These are phyloP conservation scores for Pomacea maculata DNA, from an alignment of 1,140 invertebrate species.

Conservation along the genomic window DNA sequence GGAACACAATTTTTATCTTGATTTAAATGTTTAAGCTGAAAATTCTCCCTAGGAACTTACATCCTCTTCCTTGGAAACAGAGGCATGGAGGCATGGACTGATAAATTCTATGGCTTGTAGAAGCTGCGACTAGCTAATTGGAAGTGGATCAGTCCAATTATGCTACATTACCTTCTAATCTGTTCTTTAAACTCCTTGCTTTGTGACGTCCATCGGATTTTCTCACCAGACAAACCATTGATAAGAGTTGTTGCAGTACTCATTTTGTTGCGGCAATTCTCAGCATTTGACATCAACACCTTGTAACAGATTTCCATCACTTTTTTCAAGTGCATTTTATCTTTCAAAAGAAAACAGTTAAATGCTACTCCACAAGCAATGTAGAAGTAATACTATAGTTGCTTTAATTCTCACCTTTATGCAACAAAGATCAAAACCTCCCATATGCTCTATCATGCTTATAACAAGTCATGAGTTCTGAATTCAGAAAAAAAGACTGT, in stretches of 20 bases:
- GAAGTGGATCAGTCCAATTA: too few species aligned
- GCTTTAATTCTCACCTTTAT: too few species aligned
- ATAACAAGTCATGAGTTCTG: not conserved
- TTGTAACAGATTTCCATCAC: slow-evolving; percentile 65
- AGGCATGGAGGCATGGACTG: too few species aligned
- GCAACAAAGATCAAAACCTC: too few species aligned
- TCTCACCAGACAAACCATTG: slow-evolving; percentile 92
- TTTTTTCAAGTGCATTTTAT: not conserved
- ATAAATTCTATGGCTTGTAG: too few species aligned
- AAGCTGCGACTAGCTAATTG: too few species aligned
- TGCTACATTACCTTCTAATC: slow-evolving; percentile 68
- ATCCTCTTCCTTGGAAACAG: too few species aligned
- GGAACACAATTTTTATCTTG: too few species aligned
- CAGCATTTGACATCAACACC: slow-evolving; percentile 81
- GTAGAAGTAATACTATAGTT: too few species aligned
- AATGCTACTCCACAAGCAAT: not conserved
- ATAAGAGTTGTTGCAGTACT: slow-evolving; percentile 93
- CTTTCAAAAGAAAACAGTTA: not conserved
- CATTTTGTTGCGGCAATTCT: slow-evolving; percentile 92
- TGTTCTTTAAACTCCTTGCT: slow-evolving; percentile 94
- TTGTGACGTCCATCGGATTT: slow-evolving; percentile 92
- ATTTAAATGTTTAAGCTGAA: too few species aligned
- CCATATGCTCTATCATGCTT: not conserved
- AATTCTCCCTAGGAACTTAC: too few species aligned
- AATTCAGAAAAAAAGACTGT: not conserved